Conservation (phyloP, 2,888 invertebrate genomes). For the Dicyrtomina minuta region DNA sequence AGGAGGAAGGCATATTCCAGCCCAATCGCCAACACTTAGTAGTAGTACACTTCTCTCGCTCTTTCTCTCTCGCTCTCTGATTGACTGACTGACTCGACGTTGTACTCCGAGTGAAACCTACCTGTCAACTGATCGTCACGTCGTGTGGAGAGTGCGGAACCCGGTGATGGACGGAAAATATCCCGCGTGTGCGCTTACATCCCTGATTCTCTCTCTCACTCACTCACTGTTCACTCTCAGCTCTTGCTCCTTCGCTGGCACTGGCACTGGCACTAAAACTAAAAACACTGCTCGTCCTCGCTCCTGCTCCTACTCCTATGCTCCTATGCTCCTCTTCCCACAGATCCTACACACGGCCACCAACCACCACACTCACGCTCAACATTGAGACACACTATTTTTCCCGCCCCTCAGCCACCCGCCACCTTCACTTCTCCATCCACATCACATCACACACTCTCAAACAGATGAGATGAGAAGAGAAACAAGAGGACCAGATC, state of each 20-base stretch:
- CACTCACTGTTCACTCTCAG: conserved; percentile 3
- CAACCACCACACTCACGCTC: no score
- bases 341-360: background rate
- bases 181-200: conserved; percentile 47
- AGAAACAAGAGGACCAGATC: background rate
- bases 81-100: conserved; percentile 26
- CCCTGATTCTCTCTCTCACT: conserved; percentile 19
- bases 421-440: conserved; percentile 21
- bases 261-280: no score
- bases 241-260: conserved; percentile 1
- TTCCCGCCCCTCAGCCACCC: conserved; percentile 34
- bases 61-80: background rate
- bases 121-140: conserved; percentile 54
- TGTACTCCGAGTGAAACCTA: conserved; percentile 51
- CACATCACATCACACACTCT: conserved; percentile 5
- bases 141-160: conserved; percentile 47
- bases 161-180: conserved; percentile 51
- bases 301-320: no score
- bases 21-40: background rate
- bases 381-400: background rate
- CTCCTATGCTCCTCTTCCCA: background rate
- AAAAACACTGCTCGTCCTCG: no score
- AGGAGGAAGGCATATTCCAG: background rate
- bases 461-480: background rate
- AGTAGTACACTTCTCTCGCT: background rate